Evolutionary conservation across 35 echinoderm and acorn worm species (phyloP).

Genomic region (Amphiura filiformis): DNA sequence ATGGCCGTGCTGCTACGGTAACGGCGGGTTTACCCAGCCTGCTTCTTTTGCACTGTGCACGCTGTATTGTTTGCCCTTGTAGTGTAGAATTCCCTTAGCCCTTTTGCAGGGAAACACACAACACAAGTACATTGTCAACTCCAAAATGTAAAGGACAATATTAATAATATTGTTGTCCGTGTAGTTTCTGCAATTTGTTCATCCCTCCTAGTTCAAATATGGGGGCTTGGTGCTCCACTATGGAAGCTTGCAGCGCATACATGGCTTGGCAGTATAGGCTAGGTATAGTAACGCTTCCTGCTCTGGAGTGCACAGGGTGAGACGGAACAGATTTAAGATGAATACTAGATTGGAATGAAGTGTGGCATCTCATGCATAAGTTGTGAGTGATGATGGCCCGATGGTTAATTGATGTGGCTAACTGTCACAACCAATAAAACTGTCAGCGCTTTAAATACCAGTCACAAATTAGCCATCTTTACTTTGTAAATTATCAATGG

Average conservation of each 20-base stretch:
- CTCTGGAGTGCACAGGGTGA: too few species aligned
- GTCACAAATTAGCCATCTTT: not conserved
- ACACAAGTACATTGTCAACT: not conserved
- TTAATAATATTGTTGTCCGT: constrained; percentile 11
- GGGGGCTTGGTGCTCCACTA: too few species aligned
- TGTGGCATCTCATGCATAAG: not conserved
- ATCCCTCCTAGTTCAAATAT: not conserved
- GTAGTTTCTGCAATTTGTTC: not conserved
- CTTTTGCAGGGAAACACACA: not conserved
- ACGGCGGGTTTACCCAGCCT: not conserved
- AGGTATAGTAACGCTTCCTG: too few species aligned
- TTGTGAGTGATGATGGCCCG: not conserved
- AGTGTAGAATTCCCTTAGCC: constrained; percentile 1
- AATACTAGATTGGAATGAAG: not conserved
- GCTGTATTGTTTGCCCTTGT: not conserved
- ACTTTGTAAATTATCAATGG: too few species aligned
- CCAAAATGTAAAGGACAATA: not conserved
- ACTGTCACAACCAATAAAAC: not conserved
- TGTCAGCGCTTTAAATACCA: not conserved
- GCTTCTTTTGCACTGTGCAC: not conserved
- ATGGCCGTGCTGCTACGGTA: not conserved
- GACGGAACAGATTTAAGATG: not conserved
- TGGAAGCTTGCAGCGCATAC: too few species aligned
- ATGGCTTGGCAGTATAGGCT: too few species aligned
- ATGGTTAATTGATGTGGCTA: not conserved